Base-by-base conservation (phyloP, 2,888 invertebrate genomes). In the Stegana nigrithorax region DNA sequence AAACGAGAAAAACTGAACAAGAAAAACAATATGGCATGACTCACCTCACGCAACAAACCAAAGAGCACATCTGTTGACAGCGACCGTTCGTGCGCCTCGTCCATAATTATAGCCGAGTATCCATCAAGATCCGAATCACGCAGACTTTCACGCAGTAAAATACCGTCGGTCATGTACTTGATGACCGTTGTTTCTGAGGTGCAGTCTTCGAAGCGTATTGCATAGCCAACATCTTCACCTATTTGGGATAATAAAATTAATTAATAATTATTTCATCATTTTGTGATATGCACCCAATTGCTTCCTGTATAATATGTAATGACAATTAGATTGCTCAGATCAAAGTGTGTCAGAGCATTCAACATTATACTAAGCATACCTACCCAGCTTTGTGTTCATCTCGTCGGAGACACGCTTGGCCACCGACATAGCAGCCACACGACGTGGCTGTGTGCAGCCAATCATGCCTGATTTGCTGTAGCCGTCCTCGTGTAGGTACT, bases 161-260 rank as follows among this genome's bases (percentile, higher is more conserved):
- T 99, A 86, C 99, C 99, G 87, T 99, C 99, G 0, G 99, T 99
- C 99, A 99, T 99, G 86, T 99, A 99, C 85, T 96, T 96, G 68
- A 97, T 96, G 25, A 96, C 92, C 0, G 96, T 96, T 84, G 92
- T 90, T 67, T 97, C 95, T 0, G 94, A 93, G 0, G 99, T 99
- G 84, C 98, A 98, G 87, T 99, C 99, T 84, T 99, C 99, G 87
- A 99, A 99, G 78, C 99, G 95, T 83, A 99, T 99, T 19, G 98
- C 97, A 87, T 99, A 99, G 12, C 99, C 99, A 7, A 99, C 94
- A 82, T 97, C 95, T 68, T 96, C 93, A 10, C 92, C 91, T 91
- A 78, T 0, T 14, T 45, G 64, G 14, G n/a, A 17, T 14, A 58
- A 32, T 63, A 39, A 47, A 26, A 57, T n/a, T n/a, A 57, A 25